These are phyloP conservation scores for Lutraria rhynchaena DNA, from an alignment of 1,140 invertebrate genomes.

Conservation along the genomic window DNA sequence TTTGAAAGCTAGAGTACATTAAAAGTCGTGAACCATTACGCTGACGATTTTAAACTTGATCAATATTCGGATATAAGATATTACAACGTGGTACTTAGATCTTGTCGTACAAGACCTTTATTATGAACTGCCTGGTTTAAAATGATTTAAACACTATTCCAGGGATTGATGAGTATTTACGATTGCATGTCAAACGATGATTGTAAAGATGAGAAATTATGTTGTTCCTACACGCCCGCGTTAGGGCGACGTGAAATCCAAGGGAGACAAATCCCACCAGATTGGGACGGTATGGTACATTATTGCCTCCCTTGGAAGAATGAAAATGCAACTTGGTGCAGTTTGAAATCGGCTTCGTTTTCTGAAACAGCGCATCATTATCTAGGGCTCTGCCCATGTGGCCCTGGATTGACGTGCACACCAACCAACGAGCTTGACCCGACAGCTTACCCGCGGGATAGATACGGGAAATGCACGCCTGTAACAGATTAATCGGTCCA, in stretches of 20 bases:
- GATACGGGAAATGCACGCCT: constrained; percentile 69
- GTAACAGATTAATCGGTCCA: constrained; percentile 30
- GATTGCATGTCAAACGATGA: constrained; percentile 32
- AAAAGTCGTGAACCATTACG: no score
- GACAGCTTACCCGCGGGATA: constrained; percentile 64
- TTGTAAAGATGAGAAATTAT: constrained; percentile 48
- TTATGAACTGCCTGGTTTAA: no score
- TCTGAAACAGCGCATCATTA: constrained; percentile 60
- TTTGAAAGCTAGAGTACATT: no score
- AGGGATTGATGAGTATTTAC: background rate
- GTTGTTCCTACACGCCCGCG: constrained; percentile 71
- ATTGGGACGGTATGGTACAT: constrained; percentile 67
- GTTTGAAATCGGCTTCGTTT: constrained; percentile 60
- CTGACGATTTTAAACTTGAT: no score
- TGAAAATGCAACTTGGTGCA: constrained; percentile 69
- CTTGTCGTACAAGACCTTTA: no score
- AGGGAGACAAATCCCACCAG: constrained; percentile 40
- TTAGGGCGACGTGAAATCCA: constrained; percentile 59
- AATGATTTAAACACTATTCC: no score
- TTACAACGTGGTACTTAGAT: no score
- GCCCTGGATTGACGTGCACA: constrained; percentile 66
- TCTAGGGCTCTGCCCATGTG: constrained; percentile 71
- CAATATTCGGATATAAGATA: no score
- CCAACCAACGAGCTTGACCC: constrained; percentile 66
- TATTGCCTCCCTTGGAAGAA: constrained; percentile 74